Conservation (phyloP, 1,140 invertebrate genomes). For the Muscidifurax raptorellus region DNA sequence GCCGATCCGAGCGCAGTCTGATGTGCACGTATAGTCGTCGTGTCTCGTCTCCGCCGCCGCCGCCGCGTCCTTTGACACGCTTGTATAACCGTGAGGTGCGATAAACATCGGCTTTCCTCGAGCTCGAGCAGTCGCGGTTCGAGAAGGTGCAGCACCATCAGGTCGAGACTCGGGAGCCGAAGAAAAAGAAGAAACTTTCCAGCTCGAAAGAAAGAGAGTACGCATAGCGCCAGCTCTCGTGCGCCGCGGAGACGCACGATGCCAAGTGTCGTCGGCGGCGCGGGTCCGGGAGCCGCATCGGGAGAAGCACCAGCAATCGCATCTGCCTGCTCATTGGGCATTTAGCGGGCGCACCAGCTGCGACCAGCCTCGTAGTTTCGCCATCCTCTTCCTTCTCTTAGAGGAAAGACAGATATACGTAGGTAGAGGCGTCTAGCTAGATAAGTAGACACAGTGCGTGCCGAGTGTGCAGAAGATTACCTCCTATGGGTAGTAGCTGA, state of each 20-base stretch:
- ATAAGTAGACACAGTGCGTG: no score
- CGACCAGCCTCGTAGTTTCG: background rate
- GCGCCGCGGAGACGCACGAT: constrained; percentile 9
- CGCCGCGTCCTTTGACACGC: constrained; percentile 47
- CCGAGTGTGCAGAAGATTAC: no score
- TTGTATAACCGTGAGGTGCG: constrained; percentile 21
- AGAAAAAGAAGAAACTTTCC: background rate
- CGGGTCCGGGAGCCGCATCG: constrained; percentile 17
- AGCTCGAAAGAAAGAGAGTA: background rate
- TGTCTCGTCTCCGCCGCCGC: constrained; percentile 2
- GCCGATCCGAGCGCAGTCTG: background rate
- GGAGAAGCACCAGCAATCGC: background rate
- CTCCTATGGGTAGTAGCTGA: no score
- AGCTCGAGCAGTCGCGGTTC: background rate
- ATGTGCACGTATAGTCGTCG: constrained; percentile 32
- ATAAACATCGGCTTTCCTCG: constrained; percentile 26
- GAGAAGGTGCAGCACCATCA: background rate
- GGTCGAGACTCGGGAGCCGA: background rate
- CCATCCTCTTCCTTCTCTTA: background rate
- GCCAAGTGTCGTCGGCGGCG: constrained; percentile 43
- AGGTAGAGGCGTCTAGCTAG: no score
- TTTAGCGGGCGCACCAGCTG: constrained; percentile 34
- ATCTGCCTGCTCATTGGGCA: background rate
- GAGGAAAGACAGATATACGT: background rate
- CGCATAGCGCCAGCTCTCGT: background rate